Percentiles rank a stretch among this genome's conserved stretches.
Conservation (phyloP, 2,888 invertebrate species). For the Argyra leucocephala region DNA sequence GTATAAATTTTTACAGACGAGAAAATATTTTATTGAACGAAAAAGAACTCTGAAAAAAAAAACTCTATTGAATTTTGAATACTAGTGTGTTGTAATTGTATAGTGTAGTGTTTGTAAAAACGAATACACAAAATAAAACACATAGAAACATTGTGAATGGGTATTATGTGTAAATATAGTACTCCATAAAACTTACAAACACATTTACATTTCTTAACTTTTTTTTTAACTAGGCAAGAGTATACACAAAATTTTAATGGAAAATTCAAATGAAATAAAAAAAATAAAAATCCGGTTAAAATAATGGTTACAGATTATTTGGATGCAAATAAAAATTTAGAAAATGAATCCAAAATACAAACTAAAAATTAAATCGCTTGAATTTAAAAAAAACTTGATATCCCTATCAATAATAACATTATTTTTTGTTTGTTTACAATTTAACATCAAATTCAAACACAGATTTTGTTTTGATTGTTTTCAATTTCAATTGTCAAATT, state of each 20-base stretch:
- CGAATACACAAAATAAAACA: not conserved
- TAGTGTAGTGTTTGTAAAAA: not conserved
- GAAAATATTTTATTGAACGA: not conserved
- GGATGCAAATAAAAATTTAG: no score
- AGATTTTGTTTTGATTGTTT: no score
- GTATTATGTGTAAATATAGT: conserved; percentile 4
- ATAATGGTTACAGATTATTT: not conserved
- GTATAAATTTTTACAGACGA: not conserved
- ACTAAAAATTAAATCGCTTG: no score
- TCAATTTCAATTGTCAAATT: no score
- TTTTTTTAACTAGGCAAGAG: not conserved
- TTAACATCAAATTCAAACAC: no score
- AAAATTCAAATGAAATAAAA: not conserved
- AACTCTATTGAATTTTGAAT: not conserved
- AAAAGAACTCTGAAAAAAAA: not conserved
- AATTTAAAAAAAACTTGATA: no score
- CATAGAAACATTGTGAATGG: not conserved
- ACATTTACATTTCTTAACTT: not conserved
- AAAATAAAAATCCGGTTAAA: not conserved
- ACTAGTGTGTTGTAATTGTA: not conserved
- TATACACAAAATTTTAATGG: not conserved
- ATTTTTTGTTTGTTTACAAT: no score
- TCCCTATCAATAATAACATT: no score
- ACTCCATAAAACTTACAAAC: not conserved
- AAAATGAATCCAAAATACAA: no score